Base-by-base conservation (phyloP, 2,797 vertebrate species). In the Melanotaenia boesemani region DNA sequence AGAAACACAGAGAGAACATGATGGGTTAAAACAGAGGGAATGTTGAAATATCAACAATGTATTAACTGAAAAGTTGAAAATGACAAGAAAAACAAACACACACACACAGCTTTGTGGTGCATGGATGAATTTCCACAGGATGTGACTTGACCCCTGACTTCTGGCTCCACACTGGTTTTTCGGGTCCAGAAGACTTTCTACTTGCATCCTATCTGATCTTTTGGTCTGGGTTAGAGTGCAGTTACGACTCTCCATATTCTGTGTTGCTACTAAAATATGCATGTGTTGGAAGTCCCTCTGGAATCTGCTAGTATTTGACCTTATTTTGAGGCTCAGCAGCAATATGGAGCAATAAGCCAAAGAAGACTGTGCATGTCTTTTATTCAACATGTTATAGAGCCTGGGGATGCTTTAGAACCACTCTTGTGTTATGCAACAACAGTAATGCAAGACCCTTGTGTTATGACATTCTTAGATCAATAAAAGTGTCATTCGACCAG, bases 221-320 rank as follows among this genome's bases (percentile, higher is more conserved):
- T 63, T 71, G 70, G 20, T 81, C 39, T 67, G 59, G 67, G 52
- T 63, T 0, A 16, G 57, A 58, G 44, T 32, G 4, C 18, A 61
- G 41, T 58, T 8, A 28, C 34, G 55, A 60, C 52, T 71, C 32
- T 55, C 32, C 20, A 18, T 61, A n/a, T 46, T 71, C 34, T 69
- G 30, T 72, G 22, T 61, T 79, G 57, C 82, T 87, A 58, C 55
- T 92, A 77, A 90, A 91, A 82, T 85, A 87, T 89, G 72, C 72
- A 89, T 86, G 80, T 28, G 48, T 63, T 74, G 37, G 59, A 84
- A 76, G 69, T 78, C 72, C 50, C 63, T 65, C 1, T 0, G 74
- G 65, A 78, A 86, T 74, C 74, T 78, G 74, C 88, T 70, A 80
- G 72, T 26, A 22, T 82, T 58, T 84, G 79, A 86, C 83, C 86